These are phyloP conservation scores for Auanema freiburgensis DNA, from an alignment of 2,888 invertebrate species.

Conservation along the genomic window DNA sequence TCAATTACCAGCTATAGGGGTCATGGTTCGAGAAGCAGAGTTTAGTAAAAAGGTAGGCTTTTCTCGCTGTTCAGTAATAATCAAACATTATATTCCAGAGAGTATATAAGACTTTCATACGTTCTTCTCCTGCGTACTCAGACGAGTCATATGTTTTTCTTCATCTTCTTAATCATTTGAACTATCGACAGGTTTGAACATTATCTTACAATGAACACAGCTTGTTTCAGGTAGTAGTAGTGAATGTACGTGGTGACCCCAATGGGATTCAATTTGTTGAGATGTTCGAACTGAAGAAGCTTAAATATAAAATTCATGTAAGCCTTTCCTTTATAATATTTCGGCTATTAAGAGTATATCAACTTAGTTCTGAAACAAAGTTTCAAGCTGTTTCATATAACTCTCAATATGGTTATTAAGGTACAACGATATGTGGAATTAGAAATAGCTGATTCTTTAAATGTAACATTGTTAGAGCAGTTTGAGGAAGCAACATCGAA, in stretches of 20 bases:
- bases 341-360: too few species aligned
- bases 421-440: constrained; percentile 56
- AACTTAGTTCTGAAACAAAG: too few species aligned
- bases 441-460: constrained; percentile 30
- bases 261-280: constrained; percentile 52
- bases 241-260: constrained; percentile 48
- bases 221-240: constrained; percentile 44
- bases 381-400: too few species aligned
- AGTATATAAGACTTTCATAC: constrained; percentile 91
- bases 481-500: constrained; percentile 60
- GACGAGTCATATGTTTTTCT: constrained; percentile 98
- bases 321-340: constrained; percentile 9
- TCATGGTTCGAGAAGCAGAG: not conserved
- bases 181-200: constrained; percentile 72
- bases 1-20: not conserved
- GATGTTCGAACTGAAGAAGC: constrained; percentile 40
- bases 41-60: not conserved
- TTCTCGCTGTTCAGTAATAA: not conserved
- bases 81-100: constrained; percentile 71
- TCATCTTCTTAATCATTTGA: constrained; percentile 85
- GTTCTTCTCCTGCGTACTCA: constrained; percentile 96
- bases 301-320: constrained; percentile 39
- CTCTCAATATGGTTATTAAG: too few species aligned
- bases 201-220: too few species aligned
- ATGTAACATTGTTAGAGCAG: constrained; percentile 33